Evolutionary conservation across 2,113 vertebrate species (phyloP).

Genomic region (Chionomys nivalis): DNA sequence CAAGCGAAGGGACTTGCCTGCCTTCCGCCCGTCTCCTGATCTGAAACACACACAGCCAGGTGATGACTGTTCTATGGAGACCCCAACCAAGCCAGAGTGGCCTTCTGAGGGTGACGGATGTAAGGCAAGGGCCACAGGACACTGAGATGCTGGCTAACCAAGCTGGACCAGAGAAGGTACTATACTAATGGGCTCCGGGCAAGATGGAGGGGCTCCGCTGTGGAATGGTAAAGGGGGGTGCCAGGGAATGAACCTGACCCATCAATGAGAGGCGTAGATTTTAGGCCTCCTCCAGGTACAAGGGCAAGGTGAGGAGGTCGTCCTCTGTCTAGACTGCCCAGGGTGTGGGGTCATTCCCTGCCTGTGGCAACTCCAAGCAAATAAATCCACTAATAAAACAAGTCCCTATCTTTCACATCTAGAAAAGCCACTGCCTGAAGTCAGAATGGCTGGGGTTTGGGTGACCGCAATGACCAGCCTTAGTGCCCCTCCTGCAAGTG

Average conservation of each 20-base stretch:
- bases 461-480: accelerated
- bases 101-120: neutral
- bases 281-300: neutral
- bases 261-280: neutral
- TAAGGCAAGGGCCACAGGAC: neutral
- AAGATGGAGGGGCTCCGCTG: accelerated
- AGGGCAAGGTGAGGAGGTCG: neutral
- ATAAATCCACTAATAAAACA: neutral
- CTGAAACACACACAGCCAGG: neutral
- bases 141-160: neutral
- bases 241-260: neutral
- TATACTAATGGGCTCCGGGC: neutral
- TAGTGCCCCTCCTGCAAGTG: accelerated
- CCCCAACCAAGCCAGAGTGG: neutral
- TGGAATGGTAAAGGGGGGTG: neutral
- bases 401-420: neutral
- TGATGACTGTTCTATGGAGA: neutral
- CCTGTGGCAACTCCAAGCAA: neutral
- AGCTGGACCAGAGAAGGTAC: neutral
- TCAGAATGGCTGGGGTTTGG: accelerated
- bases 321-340: neutral
- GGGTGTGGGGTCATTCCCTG: neutral
- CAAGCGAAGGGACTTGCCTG: neutral
- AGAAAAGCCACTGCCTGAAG: neutral
- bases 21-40: neutral